Evolutionary conservation across 2,888 invertebrate genomes (phyloP), one percentile per base, ranked within the genome.

Genomic region (Catocala nupta): DNA sequence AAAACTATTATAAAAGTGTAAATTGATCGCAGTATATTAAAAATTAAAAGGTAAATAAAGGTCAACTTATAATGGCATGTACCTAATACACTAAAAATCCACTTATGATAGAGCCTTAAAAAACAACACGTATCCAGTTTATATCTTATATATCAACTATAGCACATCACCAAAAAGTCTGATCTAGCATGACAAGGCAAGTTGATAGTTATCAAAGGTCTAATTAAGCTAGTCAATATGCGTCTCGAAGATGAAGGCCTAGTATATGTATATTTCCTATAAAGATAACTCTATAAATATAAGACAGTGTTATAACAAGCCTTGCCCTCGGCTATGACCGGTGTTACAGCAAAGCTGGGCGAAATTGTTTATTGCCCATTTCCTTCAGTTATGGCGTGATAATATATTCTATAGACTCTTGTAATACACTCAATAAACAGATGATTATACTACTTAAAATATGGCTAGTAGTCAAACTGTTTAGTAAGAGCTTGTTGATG

Each of bases 331-430:
- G 74, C 62, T 45, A 47, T 36, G 42, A 50, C 59, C 51, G 45
- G 57, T 66, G 47, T 55, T 60, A 45, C 12, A 10, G 47, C 16
- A 70, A 62, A 68, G 75, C 70, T 64, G 62, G 62, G 51, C 52
- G 25, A 61, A 44, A 58, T 70, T 70, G 63, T 74, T 74, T 74
- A 74, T 74, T 70, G 64, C 60, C 65, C 60, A 77, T 77, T 77
- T 77, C 78, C 74, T 74, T 65, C 61, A 36, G 43, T 66, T 49
- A 42, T 66, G 67, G 60, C 71, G 59, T 62, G 53, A 60, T 73
- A 74, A 77, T 77, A 66, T 60, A 55, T 44, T 60, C 43, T 50
- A 50, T 9, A 47, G 39, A 43, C 13, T 42, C 11, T 54, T 54
- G 34, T 13, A 44, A 34, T 60, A 55, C 34, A 42, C 39, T 59